Base-by-base conservation (phyloP, 2,888 invertebrate species). In the Sesia apiformis region DNA sequence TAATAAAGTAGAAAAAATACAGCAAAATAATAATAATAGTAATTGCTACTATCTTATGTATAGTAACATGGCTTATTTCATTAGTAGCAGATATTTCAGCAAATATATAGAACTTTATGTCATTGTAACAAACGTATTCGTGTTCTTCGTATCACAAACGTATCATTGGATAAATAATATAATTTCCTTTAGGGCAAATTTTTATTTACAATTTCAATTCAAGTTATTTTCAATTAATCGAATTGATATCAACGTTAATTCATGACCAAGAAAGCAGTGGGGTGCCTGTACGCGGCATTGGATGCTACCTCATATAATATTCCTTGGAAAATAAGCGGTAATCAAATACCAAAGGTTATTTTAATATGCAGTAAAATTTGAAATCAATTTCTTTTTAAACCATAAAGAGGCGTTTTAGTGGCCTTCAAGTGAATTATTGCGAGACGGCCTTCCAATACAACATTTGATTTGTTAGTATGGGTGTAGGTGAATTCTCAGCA, bases 341-440 rank as follows among this genome's bases (percentile, higher is more conserved):
- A 81, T 82, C 78, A 75, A 78, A 85, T 74, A 74, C 79, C 61
- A 82, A 81, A 83, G 79, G 81, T 82, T 84, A 84, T 76, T 84
- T 84, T 84, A 86, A 86, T 85, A 85, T 81, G 84, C 82, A 85
- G 78, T 87, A 84, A 86, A 84, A 84, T 81, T 81, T 78, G 67
- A 81, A 86, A 85, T 87, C 81, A 81, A 87, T 85, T 84, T 81
- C 76, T 80, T 80, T 81, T 74, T 64, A 62, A 74, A 77, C 72
- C 69, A 75, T 84, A 84, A 85, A 85, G 74, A 74, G 61, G 67
- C 64, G 63, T 75, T 82, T 83, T 78, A 79, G 78, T 76, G 70
- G 66, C 66, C 67, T 74, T 72, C 76, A 38, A 63, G 71, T 81
- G 82, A 84, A 78, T 80, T 79, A 81, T 74, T 72, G 72, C 65